These are phyloP conservation scores for Zoanthus sansibaricus DNA, from an alignment of 92 coral and sea anemone species.

Conservation along the genomic window DNA sequence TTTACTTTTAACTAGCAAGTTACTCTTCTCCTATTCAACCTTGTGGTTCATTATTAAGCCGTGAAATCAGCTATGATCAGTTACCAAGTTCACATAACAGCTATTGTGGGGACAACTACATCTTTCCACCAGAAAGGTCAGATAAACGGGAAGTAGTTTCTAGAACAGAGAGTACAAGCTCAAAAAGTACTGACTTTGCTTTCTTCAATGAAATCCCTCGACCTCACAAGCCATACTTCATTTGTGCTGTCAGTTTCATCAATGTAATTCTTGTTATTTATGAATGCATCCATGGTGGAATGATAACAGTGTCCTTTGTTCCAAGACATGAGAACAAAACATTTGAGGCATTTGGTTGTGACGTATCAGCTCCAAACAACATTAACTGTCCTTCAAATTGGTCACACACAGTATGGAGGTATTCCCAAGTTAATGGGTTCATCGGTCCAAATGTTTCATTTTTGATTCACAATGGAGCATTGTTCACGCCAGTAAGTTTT, in stretches of 20 bases:
- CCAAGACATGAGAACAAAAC: slow-evolving; percentile 16
- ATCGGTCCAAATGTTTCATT: slow-evolving; percentile 86
- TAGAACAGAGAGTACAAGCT: slow-evolving; percentile 49
- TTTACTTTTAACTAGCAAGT: neutral
- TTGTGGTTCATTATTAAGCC: slow-evolving; percentile 24
- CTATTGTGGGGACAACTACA: slow-evolving; percentile 79
- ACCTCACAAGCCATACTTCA: slow-evolving; percentile 69
- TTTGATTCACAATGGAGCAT: slow-evolving; percentile 74
- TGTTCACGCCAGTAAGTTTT: slow-evolving; percentile 79
- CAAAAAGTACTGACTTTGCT: neutral
- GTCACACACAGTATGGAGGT: slow-evolving; percentile 31
- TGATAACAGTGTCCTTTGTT: slow-evolving; percentile 60
- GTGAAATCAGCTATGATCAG: slow-evolving; percentile 65
- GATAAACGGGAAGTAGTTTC: neutral
- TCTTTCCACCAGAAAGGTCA: slow-evolving; percentile 59
- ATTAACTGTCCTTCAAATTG: neutral
- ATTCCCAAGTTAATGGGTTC: slow-evolving; percentile 64
- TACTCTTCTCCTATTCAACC: neutral
- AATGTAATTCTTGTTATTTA: slow-evolving; percentile 65
- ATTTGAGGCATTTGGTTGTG: slow-evolving; percentile 67
- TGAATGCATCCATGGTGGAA: slow-evolving; percentile 65
- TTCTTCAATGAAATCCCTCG: slow-evolving; percentile 42
- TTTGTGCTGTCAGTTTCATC: slow-evolving; percentile 57
- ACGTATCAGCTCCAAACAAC: slow-evolving; percentile 6
- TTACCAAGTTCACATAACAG: slow-evolving; percentile 61